phyloP scores from a whole-genome alignment of 2,113 vertebrate species.

The Heterotilapia buettikoferi region DNA sequence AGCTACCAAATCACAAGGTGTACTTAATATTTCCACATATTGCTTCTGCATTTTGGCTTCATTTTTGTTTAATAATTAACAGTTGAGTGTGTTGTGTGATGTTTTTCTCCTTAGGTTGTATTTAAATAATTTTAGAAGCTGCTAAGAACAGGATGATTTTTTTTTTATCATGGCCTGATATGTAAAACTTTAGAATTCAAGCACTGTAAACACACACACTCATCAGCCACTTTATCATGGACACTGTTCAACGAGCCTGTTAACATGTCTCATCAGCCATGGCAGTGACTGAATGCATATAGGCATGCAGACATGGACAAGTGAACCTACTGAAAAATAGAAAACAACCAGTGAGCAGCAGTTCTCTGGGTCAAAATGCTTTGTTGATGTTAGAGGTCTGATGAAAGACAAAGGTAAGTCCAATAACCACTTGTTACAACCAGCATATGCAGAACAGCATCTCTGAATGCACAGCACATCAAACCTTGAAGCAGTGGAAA shows the following conservation, averaged over 20 bases:
- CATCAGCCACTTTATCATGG: neutral
- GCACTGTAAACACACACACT: neutral
- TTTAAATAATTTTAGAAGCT: neutral
- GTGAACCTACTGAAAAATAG: neutral
- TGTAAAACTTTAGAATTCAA: too few species aligned
- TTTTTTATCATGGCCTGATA: neutral
- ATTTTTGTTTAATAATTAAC: neutral
- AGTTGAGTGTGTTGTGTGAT: neutral
- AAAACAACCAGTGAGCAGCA: neutral
- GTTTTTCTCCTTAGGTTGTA: neutral
- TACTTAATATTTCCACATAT: neutral
- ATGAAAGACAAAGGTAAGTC: neutral
- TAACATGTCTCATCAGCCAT: neutral
- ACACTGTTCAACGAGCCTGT: neutral
- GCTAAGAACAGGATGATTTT: neutral
- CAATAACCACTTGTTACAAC: neutral
- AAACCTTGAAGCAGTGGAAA: neutral
- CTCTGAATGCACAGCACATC: neutral
- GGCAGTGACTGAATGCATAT: neutral
- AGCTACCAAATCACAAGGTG: neutral
- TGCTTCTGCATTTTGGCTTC: neutral
- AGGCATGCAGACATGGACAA: neutral
- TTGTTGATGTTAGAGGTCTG: neutral
- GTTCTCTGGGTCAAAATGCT: neutral
- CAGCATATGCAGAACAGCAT: neutral